Base-by-base conservation (phyloP, 1,140 invertebrate genomes). In the Danaus plexippus region DNA sequence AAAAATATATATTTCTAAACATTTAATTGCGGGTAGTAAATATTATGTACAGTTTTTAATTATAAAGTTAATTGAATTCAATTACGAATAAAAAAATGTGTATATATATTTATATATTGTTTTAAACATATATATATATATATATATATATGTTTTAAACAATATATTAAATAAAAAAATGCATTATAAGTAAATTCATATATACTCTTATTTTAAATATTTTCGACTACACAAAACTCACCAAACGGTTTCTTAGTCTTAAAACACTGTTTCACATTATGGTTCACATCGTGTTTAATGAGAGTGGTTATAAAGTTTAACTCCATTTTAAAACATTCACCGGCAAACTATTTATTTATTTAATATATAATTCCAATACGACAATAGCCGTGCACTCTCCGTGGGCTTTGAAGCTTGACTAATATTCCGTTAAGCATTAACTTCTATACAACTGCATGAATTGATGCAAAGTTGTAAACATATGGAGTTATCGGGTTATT, bases 281-380 rank as follows among this genome's bases (percentile, higher is more conserved):
- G 80, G 54, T 88, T 88, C 56, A 88, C 71, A 69, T 88, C 87
- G 66, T 86, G 87, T 71, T 83, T 87, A 47, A 87, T 77, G 57
- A 86, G 66, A 11, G 78, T 81, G 43, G 80, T 79, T 69, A 85
- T 67, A 55, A 85, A 81, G 61, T 85, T 84, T 45, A 85, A 64
- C 66, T 85, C 77, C 82, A 85, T 83, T 65, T 69, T 76, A 44
- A 62, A 69, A 61, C 54, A 54, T 50, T 59, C 53, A 61, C 58
- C 56, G 66, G 51, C 46, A 32, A 32, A 7, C 2, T n/a, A n/a
- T n/a, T 6, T 32, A 49, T 47, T 9, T 41, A 48, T 52, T 41
- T 5, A 12, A 32, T 32, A 15, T 15, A 15, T 15, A 46, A 9
- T 13, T 40, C 7, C 15, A 45, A 11, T 41, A 32, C 11, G 22